Conservation (phyloP, 1,140 invertebrate genomes). For the Capitella teleta region DNA sequence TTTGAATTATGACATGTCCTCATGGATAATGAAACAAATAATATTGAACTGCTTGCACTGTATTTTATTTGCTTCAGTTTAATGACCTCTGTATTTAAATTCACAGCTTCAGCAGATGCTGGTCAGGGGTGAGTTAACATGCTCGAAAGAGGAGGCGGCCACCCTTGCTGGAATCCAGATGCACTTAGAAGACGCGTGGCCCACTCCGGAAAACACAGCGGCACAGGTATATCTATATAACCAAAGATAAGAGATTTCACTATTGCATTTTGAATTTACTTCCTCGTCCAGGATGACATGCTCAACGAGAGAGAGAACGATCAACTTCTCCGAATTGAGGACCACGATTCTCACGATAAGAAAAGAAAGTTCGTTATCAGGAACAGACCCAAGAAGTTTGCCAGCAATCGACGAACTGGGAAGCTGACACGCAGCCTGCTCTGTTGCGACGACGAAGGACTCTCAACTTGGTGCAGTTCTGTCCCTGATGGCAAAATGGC, state of each 20-base stretch:
- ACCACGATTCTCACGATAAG: no score
- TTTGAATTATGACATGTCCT: no score
- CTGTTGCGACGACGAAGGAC: background rate
- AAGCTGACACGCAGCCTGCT: constrained; percentile 31
- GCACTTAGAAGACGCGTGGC: constrained; percentile 55
- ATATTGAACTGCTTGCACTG: no score
- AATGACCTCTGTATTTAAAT: no score
- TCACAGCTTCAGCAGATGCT: constrained; percentile 56
- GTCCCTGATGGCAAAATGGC: constrained; percentile 1
- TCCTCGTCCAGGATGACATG: background rate
- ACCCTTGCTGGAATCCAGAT: constrained; percentile 57
- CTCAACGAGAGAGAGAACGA: background rate
- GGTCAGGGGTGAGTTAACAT: constrained; percentile 53
- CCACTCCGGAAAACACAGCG: constrained; percentile 23
- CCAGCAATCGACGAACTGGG: constrained; percentile 28
- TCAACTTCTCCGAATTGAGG: no score
- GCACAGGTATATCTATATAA: no score
- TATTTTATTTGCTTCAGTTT: no score
- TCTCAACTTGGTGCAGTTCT: background rate
- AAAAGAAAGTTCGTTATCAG: no score
- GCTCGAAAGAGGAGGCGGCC: constrained; percentile 58
- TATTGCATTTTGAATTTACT: no score
- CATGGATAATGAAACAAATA: no score
- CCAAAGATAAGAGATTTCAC: no score
- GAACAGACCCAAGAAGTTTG: no score